phyloP scores from a whole-genome alignment of 1,140 invertebrate genomes.

The Platyscapa corneri region DNA sequence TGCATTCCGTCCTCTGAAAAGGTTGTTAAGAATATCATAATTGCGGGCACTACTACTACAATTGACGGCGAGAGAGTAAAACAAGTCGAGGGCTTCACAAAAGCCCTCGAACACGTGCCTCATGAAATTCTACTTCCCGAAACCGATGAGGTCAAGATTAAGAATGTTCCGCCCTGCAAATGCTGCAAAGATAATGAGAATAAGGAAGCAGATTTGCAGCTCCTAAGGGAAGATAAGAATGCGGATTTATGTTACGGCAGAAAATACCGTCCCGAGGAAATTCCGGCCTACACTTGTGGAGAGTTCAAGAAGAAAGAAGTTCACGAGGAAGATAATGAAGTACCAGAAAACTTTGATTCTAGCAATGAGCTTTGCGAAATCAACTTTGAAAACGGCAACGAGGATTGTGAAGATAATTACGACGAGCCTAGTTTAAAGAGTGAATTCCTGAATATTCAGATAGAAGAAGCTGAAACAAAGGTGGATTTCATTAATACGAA shows the following conservation, averaged over 20 bases:
- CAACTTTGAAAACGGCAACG: neutral
- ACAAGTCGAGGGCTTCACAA: slow-evolving; percentile 54
- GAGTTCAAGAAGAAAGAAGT: slow-evolving; percentile 57
- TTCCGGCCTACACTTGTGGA: slow-evolving; percentile 54
- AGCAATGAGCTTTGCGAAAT: neutral
- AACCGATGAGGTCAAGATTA: slow-evolving; percentile 29
- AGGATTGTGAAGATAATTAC: neutral
- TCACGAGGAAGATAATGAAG: slow-evolving; percentile 38
- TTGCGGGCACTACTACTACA: slow-evolving; percentile 53
- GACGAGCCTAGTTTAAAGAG: neutral
- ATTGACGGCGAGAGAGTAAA: slow-evolving; percentile 57
- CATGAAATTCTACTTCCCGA: slow-evolving; percentile 42
- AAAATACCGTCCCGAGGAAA: slow-evolving; percentile 56
- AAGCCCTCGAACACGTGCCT: slow-evolving; percentile 55
- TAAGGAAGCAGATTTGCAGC: slow-evolving; percentile 40
- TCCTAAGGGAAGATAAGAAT: slow-evolving; percentile 54
- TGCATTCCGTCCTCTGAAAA: slow-evolving; percentile 57
- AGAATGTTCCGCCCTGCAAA: slow-evolving; percentile 61
- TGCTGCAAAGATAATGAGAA: slow-evolving; percentile 57
- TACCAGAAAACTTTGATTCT: neutral
- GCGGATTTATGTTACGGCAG: slow-evolving; percentile 58
- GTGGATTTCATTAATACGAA: neutral
- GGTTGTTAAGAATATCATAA: slow-evolving; percentile 56
- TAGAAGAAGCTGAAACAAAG: neutral
- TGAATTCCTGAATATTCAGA: too few relatives aligned